Evolutionary conservation across 2,888 invertebrate genomes (phyloP), one percentile per base, ranked within the genome.

Genomic region (Thera britannica): DNA sequence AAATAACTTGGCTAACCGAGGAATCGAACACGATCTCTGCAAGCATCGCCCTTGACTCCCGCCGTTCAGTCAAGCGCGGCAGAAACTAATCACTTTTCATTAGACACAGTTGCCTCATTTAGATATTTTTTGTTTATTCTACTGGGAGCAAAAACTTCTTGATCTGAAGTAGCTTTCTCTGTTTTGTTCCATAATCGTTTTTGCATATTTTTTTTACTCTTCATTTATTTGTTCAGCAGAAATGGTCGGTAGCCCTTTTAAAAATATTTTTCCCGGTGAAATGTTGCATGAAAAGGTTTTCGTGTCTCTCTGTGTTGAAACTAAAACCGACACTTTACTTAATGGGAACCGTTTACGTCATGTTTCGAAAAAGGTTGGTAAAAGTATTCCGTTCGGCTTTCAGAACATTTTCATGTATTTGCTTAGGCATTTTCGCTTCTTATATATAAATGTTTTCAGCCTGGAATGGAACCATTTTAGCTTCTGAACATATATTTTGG

Each of bases 71-170:
- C 84, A 79, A 82, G 82, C 78, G 79, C 81, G 84, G 83, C 85
- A 86, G 83, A 79, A 77, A 79, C 80, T 83, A 86, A 90, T 89
- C 86, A 88, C 73, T 75, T 68, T 49, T 75, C 75, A 85, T 88
- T 87, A 77, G 88, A 80, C 80, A 86, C 77, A 72, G 79, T 83
- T 81, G 80, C 76, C 67, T 73, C 70, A 67, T 77, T 76, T 73
- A 63, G 51, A 48, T 67, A 55, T 59, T 75, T 78, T 69, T 70
- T 68, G 64, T 63, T 35, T 48, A 12, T n/a, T n/a, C 23, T 55
- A 62, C 23, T 60, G 36, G n/a, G 41, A 41, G 12, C 58, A 69
- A 73, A 72, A 70, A 62, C 54, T 8, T 44, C 52, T 48, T 54
- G 57, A 54, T 58, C 59, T 62, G 55, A 46, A 2, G 36, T 23